These are phyloP conservation scores for Melanotaenia maccullochi DNA, from an alignment of 2,797 vertebrate species.

Conservation along the genomic window DNA sequence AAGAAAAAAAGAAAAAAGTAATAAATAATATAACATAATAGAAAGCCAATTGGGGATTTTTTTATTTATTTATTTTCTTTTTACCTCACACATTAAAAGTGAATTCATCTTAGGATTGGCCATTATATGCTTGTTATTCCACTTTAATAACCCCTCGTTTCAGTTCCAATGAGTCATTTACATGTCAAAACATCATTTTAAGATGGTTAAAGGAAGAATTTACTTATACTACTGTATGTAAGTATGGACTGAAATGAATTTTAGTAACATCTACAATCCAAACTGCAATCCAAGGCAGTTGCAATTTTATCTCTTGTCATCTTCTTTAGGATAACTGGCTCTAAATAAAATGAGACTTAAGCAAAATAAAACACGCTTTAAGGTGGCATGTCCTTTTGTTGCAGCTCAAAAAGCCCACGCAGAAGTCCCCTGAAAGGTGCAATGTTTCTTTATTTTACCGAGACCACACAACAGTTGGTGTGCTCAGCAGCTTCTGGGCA, in stretches of 20 bases:
- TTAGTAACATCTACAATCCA: conserved; percentile 23
- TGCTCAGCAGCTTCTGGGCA: conserved; percentile 67
- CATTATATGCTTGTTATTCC: conserved; percentile 10
- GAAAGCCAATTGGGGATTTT: too few species aligned
- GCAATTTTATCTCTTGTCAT: conserved; percentile 41
- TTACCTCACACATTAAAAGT: conserved; percentile 8
- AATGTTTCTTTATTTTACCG: conserved; percentile 54
- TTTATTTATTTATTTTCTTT: not conserved
- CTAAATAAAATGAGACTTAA: conserved; percentile 25
- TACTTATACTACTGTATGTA: not conserved
- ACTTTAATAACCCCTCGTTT: conserved; percentile 28
- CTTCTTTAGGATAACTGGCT: conserved; percentile 25
- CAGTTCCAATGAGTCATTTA: conserved; percentile 20
- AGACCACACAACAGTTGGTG: conserved; percentile 72
- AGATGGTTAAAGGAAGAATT: conserved; percentile 28
- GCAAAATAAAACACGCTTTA: conserved; percentile 21
- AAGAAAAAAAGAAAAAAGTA: not conserved
- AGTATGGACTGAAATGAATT: conserved; percentile 15
- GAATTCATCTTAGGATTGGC: conserved; percentile 7
- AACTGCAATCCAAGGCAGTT: conserved; percentile 33
- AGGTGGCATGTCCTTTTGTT: conserved; percentile 35
- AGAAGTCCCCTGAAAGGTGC: conserved; percentile 56
- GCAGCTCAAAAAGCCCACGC: conserved; percentile 31
- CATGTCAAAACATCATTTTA: conserved; percentile 36
- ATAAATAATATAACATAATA: not conserved